A percentile compares a stretch with the other conserved stretches of the same genome.
phyloP scores from a whole-genome alignment of 2,797 vertebrate species.

The Podargus strigoides region DNA sequence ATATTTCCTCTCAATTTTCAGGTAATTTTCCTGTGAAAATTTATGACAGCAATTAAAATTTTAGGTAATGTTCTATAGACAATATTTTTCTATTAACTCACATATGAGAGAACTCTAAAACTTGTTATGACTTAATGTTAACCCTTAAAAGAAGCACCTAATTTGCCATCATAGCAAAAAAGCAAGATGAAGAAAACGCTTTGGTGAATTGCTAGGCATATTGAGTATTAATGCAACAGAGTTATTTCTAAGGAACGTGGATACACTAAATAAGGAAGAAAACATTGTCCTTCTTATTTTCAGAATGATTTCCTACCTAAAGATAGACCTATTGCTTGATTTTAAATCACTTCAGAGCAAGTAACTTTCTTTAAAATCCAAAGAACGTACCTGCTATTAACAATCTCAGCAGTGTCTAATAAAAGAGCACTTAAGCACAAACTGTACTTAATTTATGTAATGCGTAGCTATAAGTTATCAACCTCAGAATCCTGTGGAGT shows the following conservation, averaged over 20 bases:
- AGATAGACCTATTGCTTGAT: background rate
- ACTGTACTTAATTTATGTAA: slow-evolving; percentile 55
- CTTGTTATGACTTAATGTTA: background rate
- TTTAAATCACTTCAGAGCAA: slow-evolving; percentile 61
- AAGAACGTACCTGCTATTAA: slow-evolving; percentile 63
- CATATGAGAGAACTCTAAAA: background rate
- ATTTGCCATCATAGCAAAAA: background rate
- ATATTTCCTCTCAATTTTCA: background rate
- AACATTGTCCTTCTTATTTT: background rate
- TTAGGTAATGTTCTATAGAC: background rate
- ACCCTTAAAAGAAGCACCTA: background rate
- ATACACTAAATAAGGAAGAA: background rate
- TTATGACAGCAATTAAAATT: background rate
- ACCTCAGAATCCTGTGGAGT: slow-evolving; percentile 33
- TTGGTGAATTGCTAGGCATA: background rate
- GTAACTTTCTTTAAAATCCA: slow-evolving; percentile 51
- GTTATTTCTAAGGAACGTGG: background rate
- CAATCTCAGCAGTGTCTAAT: slow-evolving; percentile 60
- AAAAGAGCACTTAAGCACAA: slow-evolving; percentile 69
- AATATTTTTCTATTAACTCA: background rate
- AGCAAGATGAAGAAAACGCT: background rate
- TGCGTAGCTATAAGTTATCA: slow-evolving; percentile 54
- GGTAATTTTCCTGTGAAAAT: background rate
- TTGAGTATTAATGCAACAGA: background rate
- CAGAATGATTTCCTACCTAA: slow-evolving; percentile 14